Evolutionary conservation across 2,888 invertebrate species (phyloP).

Genomic region (Endomychus coccineus): DNA sequence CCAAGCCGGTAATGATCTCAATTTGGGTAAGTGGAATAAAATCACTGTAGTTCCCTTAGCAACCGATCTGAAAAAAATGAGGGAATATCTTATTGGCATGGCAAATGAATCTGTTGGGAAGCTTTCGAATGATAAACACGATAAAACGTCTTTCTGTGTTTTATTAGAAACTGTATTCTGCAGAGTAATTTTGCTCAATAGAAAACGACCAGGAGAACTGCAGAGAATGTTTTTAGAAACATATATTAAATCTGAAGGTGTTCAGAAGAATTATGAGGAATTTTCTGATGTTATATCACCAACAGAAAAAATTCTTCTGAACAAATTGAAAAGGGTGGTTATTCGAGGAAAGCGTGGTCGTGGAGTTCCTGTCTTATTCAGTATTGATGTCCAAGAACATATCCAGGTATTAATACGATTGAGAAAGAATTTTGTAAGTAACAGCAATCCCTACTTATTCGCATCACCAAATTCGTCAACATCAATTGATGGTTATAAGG

Average conservation of each 20-base stretch:
- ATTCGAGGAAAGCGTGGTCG: conserved; percentile 25
- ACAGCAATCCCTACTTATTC: conserved; percentile 14
- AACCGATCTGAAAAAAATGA: conserved; percentile 22
- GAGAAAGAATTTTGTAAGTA: conserved; percentile 8
- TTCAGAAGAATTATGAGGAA: conserved; percentile 4
- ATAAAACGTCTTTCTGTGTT: conserved; percentile 13
- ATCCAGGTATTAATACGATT: conserved; percentile 11
- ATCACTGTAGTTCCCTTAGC: conserved; percentile 22
- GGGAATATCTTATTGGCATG: conserved; percentile 15
- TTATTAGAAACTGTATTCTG: conserved; percentile 21
- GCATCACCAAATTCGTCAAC: conserved; percentile 8
- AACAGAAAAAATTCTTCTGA: no score
- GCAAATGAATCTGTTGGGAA: conserved; percentile 2
- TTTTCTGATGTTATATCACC: conserved; percentile 12
- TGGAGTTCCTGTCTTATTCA: conserved; percentile 25
- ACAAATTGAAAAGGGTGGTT: conserved; percentile 24
- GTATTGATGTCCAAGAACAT: conserved; percentile 22
- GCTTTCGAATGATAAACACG: conserved; percentile 11
- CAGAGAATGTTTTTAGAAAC: conserved; percentile 9
- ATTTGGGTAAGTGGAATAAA: conserved; percentile 18
- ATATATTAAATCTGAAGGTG: not conserved
- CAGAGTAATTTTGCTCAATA: conserved; percentile 23
- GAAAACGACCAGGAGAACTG: conserved; percentile 19
- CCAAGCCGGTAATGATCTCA: conserved; percentile 13
- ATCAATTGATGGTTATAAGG: conserved; percentile 12